phyloP scores from a whole-genome alignment of 2,113 vertebrate species.

The Grantiella picta region DNA sequence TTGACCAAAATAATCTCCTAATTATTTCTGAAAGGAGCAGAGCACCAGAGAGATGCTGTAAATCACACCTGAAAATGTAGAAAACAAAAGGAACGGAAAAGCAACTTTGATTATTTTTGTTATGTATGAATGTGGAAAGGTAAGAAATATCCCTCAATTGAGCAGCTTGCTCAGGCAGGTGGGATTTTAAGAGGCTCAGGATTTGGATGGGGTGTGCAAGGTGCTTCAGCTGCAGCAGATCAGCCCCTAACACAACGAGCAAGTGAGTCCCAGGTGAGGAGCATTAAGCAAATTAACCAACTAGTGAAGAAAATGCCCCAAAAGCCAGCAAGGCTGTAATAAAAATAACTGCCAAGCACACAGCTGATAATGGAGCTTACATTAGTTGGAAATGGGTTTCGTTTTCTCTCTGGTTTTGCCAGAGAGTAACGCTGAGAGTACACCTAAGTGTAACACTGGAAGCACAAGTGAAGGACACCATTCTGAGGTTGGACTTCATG shows the following conservation, averaged over 20 bases:
- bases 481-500: rapidly evolving
- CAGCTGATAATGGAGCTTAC: not conserved
- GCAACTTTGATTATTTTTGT: not conserved
- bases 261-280: not conserved
- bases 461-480: rapidly evolving
- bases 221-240: not conserved
- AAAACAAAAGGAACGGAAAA: not conserved
- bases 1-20: conserved; percentile 61
- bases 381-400: not conserved
- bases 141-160: rapidly evolving
- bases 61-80: not conserved
- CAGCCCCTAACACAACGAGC: not conserved
- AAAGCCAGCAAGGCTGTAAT: not conserved
- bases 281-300: not conserved
- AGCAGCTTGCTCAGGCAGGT: not conserved
- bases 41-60: not conserved
- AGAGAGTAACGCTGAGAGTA: too few relatives aligned
- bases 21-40: conserved; percentile 49
- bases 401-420: not conserved
- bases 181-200: not conserved
- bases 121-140: not conserved
- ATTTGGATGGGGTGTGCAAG: not conserved
- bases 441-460: not conserved
- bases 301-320: rapidly evolving
- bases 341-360: not conserved